Evolutionary conservation across 1,140 invertebrate species (phyloP), one percentile per base, ranked within the genome.

Genomic region (Macrotrachela quadricornifera): DNA sequence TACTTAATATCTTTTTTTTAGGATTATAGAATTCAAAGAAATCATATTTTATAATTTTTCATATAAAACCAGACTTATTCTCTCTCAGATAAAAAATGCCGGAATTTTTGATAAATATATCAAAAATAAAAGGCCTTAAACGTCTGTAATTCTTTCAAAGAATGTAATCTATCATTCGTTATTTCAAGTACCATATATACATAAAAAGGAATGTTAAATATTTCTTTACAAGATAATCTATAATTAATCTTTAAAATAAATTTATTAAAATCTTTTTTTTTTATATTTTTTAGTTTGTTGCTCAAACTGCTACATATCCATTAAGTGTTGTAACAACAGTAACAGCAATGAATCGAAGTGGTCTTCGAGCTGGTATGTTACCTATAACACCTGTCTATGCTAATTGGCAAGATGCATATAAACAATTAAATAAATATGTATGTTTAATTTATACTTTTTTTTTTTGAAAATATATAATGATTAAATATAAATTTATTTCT

Each of bases 321-420:
- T 39, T 54, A 15, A 40, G 46, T 43, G 18, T 54, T 9, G 48
- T 54, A n/a, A 49, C 43, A 30, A 38, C 53, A 39, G 30, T 50
- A n/a, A 49, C 44, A 42, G 45, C 37, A 10, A 54, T 54, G 11
- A 54, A 45, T 45, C 40, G 47, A 13, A 39, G 46, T 21, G 30
- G 39, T 9, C 16, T 54, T 38, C 36, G 42, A 17, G 53, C 53
- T 36, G 46, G 37, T 14, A 49, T 40, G 21, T 46, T 46, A 17
- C 53, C 53, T 11, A 21, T 45, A n/a, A 54, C 48, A 46, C 18
- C 46, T 14, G 13, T 54, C 11, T 54, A 54, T 21, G 37, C 30
- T 12, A 47, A 45, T n/a, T 54, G 46, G 46, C 39, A 42, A 43
- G 53, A 54, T 30, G 37, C 46, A n/a, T 46, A 42, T 36, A 40